Base-by-base conservation (phyloP, 2,888 invertebrate species). In the Xanthia icteritia region DNA sequence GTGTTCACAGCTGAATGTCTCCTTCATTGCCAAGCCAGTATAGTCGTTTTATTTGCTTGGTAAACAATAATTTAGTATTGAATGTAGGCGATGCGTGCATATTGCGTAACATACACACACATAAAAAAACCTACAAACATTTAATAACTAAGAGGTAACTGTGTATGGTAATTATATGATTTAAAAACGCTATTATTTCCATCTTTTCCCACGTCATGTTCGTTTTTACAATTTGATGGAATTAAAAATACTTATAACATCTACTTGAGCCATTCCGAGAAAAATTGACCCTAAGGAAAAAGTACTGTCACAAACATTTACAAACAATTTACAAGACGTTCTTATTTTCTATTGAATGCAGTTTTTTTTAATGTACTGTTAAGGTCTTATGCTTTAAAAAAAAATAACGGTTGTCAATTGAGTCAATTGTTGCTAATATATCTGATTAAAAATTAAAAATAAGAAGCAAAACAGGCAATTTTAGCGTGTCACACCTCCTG, bases 61-160 rank as follows among this genome's bases (percentile, higher is more conserved):
- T 69, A 74, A 67, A 86, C 39, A 79, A 63, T 78, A 76, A 81
- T 77, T 84, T 81, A 3, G 58, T 78, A 86, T 86, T 80, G 36
- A 77, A 75, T 75, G 39, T 76, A 73, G 79, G 48, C 79, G 79
- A 82, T 76, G 82, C 86, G 84, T 88, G 75, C 11, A 74, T 83
- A 81, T 69, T 73, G 71, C 76, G 77, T 80, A 76, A 76, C 54
- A 67, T 23, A 27, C 8, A 58, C 23, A 73, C 11, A 65, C 27
- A 36, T n/a, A 69, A 6, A 17, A n/a, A n/a, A 13, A n/a, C n/a
- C 11, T 42, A 66, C 20, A 51, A 3, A 67, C 1, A 45, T 63
- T 48, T 36, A 69, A 61, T 58, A 42, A 54, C 11, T 66, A 39
- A 5, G 2, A 45, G 39, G 63, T 66, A 31, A 45, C 23, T 58